Conservation (phyloP, 2,113 vertebrate species). For the Phylloscopus trochiloides region DNA sequence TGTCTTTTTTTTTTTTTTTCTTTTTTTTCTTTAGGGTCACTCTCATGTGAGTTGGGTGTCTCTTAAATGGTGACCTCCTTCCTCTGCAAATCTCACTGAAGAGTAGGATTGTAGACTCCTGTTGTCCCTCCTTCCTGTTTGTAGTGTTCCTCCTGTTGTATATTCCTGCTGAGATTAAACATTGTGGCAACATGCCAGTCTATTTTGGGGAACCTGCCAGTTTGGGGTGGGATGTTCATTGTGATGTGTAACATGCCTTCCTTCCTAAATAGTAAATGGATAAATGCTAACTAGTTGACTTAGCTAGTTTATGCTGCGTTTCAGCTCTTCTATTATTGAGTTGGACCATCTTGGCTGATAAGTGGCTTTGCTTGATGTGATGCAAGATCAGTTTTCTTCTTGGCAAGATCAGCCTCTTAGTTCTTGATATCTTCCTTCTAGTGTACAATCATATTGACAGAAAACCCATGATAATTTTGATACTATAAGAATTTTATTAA, state of each 20-base stretch:
- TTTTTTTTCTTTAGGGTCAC: neutral
- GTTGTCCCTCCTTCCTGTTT: neutral
- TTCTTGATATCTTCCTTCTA: slow-evolving; percentile 28
- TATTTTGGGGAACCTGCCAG: neutral
- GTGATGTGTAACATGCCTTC: slow-evolving; percentile 18
- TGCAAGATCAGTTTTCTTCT: neutral
- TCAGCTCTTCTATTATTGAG: neutral
- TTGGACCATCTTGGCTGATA: neutral
- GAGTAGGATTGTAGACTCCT: neutral
- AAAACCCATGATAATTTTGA: slow-evolving; percentile 48
- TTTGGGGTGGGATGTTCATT: neutral
- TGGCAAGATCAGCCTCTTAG: neutral
- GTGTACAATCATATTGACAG: neutral
- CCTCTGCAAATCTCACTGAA: neutral
- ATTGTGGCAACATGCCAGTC: slow-evolving; percentile 20
- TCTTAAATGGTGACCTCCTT: neutral
- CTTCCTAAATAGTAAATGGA: slow-evolving; percentile 18
- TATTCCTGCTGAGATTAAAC: neutral
- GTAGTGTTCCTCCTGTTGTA: neutral
- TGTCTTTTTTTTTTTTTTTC: neutral
- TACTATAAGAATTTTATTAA: neutral
- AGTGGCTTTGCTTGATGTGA: slow-evolving; percentile 17
- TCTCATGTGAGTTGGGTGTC: neutral
- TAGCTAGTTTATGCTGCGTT: neutral
- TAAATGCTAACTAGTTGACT: slow-evolving; percentile 26